A percentile compares a stretch with the other conserved stretches of the same genome.
phyloP scores from a whole-genome alignment of 2,797 vertebrate species.

The Poeciliopsis turneri region DNA sequence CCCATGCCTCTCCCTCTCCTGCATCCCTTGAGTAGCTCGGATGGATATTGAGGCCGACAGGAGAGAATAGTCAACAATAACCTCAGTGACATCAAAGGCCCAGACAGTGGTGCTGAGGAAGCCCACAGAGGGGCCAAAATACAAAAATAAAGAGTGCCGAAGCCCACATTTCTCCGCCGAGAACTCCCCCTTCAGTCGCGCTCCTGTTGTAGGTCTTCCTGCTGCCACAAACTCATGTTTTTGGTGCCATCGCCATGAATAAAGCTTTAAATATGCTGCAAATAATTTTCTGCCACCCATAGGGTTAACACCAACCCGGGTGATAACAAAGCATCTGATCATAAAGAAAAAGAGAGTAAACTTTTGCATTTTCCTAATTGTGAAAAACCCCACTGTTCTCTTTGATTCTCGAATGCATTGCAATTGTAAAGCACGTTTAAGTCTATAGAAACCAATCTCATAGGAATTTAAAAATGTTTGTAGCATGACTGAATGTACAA shows the following conservation, averaged over 20 bases:
- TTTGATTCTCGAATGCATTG: slow-evolving; percentile 53
- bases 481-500: slow-evolving; percentile 33
- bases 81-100: slow-evolving; percentile 80
- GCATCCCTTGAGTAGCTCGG: slow-evolving; percentile 66
- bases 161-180: slow-evolving; percentile 60
- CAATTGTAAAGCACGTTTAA: slow-evolving; percentile 60
- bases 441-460: slow-evolving; percentile 57
- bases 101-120: slow-evolving; percentile 74
- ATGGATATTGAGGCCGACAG: slow-evolving; percentile 74
- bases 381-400: slow-evolving; percentile 64
- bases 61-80: slow-evolving; percentile 80
- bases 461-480: slow-evolving; percentile 46
- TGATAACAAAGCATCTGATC: slow-evolving; percentile 77
- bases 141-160: slow-evolving; percentile 71
- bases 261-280: slow-evolving; percentile 70
- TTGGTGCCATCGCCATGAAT: slow-evolving; percentile 53
- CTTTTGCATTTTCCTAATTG: slow-evolving; percentile 77
- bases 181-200: slow-evolving; percentile 36
- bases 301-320: slow-evolving; percentile 53
- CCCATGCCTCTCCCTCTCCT: slow-evolving; percentile 53
- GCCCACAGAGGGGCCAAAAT: slow-evolving; percentile 71
- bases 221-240: slow-evolving; percentile 61
- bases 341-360: slow-evolving; percentile 46
- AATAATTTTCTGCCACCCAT: slow-evolving; percentile 70
- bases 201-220: slow-evolving; percentile 56